Percentiles rank a stretch among this genome's conserved stretches.
phyloP scores from a whole-genome alignment of 2,797 vertebrate species.

The Lophotriccus pileatus region DNA sequence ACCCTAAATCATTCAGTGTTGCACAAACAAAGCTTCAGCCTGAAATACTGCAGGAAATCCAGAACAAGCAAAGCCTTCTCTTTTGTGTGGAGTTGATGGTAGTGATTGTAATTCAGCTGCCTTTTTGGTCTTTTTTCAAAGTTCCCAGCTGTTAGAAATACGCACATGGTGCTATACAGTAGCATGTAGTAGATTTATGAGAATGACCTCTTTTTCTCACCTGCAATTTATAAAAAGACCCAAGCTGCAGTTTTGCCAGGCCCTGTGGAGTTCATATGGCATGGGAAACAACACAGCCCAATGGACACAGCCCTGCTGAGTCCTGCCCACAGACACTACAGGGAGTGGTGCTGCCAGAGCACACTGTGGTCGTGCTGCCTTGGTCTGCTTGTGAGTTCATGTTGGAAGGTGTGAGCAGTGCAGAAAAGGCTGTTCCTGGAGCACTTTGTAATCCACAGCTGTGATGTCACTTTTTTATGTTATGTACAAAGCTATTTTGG shows the following conservation, averaged over 20 bases:
- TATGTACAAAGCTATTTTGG: background rate
- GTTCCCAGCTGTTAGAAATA: background rate
- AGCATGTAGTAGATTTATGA: background rate
- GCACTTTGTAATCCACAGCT: background rate
- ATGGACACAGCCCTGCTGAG: background rate
- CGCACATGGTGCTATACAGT: fast-evolving
- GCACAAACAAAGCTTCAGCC: background rate
- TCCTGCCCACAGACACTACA: fast-evolving
- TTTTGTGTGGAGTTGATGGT: background rate
- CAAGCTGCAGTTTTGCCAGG: background rate
- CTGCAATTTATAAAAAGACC: background rate
- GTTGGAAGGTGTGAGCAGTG: background rate
- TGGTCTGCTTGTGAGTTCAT: background rate
- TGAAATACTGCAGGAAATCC: background rate
- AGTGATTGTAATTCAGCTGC: background rate
- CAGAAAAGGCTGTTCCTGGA: background rate
- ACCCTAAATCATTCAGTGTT: background rate
- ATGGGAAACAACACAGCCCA: too few species aligned
- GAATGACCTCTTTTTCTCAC: background rate
- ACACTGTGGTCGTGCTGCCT: too few species aligned
- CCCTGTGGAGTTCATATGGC: fast-evolving
- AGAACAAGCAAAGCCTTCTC: background rate
- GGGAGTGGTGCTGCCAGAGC: background rate
- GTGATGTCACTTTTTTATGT: background rate
- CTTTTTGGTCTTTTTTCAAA: background rate